A percentile compares a stretch with the other conserved stretches of the same genome.
These are phyloP conservation scores for Danaus plexippus DNA, from an alignment of 1,140 invertebrate species.

Conservation along the genomic window DNA sequence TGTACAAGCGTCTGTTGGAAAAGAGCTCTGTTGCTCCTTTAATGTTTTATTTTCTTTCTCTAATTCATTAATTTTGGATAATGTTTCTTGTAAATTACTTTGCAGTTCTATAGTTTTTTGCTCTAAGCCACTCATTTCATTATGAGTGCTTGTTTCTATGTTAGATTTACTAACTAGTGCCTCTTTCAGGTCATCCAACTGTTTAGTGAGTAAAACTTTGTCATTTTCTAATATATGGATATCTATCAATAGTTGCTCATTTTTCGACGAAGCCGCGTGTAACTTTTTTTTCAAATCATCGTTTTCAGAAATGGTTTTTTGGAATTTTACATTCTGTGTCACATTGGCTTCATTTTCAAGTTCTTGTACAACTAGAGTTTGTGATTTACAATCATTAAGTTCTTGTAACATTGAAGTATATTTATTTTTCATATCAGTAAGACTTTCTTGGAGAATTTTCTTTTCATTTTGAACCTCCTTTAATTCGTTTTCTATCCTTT, in stretches of 20 bases:
- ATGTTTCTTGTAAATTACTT: conserved; percentile 34
- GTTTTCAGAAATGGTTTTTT: conserved; percentile 44
- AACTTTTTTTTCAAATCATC: conserved; percentile 58
- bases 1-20: neutral
- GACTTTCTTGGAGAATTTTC: conserved; percentile 50
- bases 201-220: conserved; percentile 59
- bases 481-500: conserved; percentile 58
- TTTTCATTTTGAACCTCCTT: conserved; percentile 58
- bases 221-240: conserved; percentile 65
- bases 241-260: conserved; percentile 63
- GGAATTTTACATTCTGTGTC: conserved; percentile 47
- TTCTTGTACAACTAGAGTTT: conserved; percentile 48
- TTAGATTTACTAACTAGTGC: conserved; percentile 26
- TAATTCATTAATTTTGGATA: conserved; percentile 19
- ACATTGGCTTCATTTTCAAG: conserved; percentile 38
- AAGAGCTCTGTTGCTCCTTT: conserved; percentile 26
- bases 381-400: conserved; percentile 48
- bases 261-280: conserved; percentile 45
- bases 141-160: conserved; percentile 39
- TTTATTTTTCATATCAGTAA: conserved; percentile 61
- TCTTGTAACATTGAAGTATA: conserved; percentile 65
- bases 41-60: conserved; percentile 35
- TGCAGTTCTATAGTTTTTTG: conserved; percentile 42
- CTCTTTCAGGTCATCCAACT: conserved; percentile 55
- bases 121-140: conserved; percentile 28